These are phyloP conservation scores for Congeria kusceri DNA, from an alignment of 2,888 invertebrate species.

Conservation along the genomic window DNA sequence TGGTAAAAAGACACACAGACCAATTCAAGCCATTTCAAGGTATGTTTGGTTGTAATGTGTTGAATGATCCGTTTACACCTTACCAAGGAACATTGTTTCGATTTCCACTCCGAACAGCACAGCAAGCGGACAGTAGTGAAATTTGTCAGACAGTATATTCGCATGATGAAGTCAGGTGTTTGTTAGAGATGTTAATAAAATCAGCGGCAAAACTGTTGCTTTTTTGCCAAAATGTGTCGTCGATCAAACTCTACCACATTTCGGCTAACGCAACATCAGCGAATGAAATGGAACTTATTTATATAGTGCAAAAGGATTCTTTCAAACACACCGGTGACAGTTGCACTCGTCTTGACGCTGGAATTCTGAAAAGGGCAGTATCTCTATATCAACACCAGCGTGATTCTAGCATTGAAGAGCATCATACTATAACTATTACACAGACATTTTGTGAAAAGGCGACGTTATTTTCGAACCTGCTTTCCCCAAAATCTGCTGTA, in stretches of 20 bases:
- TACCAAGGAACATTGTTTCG: conserved; percentile 80
- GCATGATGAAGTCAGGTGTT: conserved; percentile 66
- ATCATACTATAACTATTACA: too few species aligned
- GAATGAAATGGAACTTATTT: neutral
- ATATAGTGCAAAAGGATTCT: too few species aligned
- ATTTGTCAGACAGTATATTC: conserved; percentile 74
- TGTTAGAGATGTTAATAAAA: conserved; percentile 72
- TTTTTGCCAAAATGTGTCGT: conserved; percentile 81
- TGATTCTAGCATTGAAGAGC: too few species aligned
- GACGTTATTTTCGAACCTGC: neutral
- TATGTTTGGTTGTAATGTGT: conserved; percentile 54
- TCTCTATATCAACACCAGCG: too few species aligned
- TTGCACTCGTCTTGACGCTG: too few species aligned
- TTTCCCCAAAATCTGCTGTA: too few species aligned
- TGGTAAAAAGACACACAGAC: conserved; percentile 67
- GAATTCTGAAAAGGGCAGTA: too few species aligned
- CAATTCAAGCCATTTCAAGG: conserved; percentile 81
- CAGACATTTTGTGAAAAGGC: too few species aligned
- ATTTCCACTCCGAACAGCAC: conserved; percentile 79
- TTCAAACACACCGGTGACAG: too few species aligned
- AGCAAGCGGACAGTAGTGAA: conserved; percentile 77
- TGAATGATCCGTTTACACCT: neutral
- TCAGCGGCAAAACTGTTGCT: conserved; percentile 77
- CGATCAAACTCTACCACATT: conserved; percentile 75
- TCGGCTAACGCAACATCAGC: neutral